Evolutionary conservation across 2,113 vertebrate genomes (phyloP).

Genomic region (Microtus ochrogaster): DNA sequence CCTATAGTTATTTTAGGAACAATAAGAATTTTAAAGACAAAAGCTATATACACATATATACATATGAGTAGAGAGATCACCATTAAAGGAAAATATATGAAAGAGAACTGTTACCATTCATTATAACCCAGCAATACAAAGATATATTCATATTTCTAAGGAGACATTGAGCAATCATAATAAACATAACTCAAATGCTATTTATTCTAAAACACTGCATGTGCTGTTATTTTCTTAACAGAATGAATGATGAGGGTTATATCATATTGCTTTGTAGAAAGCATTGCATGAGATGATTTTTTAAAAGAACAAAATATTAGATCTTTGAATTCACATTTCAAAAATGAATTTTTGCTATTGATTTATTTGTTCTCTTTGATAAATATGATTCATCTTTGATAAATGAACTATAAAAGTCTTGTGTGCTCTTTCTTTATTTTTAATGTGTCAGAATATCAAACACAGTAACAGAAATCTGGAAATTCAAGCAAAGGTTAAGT

Average conservation of each 20-base stretch:
- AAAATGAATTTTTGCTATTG: not conserved
- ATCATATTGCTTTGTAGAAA: not conserved
- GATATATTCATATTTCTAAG: not conserved
- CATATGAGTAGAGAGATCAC: not conserved
- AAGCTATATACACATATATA: no score
- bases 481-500: conserved; percentile 20
- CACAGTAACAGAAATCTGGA: conserved; percentile 30
- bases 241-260: not conserved
- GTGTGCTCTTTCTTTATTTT: not conserved
- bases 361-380: conserved; percentile 47
- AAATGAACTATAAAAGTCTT: conserved; percentile 9
- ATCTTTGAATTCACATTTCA: not conserved
- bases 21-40: not conserved
- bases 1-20: not conserved
- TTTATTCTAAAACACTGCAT: not conserved
- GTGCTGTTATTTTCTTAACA: not conserved
- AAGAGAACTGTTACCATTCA: not conserved
- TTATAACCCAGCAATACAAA: not conserved
- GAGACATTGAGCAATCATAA: not conserved
- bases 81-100: not conserved
- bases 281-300: not conserved
- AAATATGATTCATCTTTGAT: conserved; percentile 42
- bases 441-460: conserved; percentile 36
- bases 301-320: not conserved
- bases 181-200: not conserved